Evolutionary conservation across 2,888 invertebrate species (phyloP), one percentile per base, ranked within the genome.

Genomic region (Nymphalis urticae): DNA sequence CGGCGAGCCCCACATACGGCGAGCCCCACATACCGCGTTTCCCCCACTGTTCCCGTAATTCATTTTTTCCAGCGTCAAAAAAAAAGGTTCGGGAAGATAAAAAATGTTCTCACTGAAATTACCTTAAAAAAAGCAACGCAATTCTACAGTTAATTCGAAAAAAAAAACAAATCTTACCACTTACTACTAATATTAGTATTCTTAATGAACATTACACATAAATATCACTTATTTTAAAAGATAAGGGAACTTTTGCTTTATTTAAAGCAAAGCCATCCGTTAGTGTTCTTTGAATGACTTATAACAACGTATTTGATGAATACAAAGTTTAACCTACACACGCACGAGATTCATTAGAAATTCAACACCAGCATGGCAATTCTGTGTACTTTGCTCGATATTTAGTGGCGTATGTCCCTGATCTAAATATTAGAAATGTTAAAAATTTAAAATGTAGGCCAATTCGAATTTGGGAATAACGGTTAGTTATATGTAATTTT

Each of bases 351-450:
- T 75, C 74, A 74, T 78, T 75, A 72, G 66, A 70, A 74, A 78
- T 76, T 75, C 72, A 69, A 59, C 64, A 72, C 69, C 61, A 71
- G 70, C 66, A 78, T 80, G 81, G 80, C 78, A 80, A 84, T 84
- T 82, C 76, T 78, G 73, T 75, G 76, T 76, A 76, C 76, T 75
- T 72, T 76, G 80, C 76, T 80, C 82, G 79, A 83, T 81, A 84
- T 84, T 75, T 77, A 76, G 74, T 83, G 80, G 78, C 80, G 79
- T 80, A 83, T 77, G 81, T 78, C 74, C 79, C 76, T 83, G 80
- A 78, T 80, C 80, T 76, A 78, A 68, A 71, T 70, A 68, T 65
- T 42, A 42, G 42, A 42, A 42, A 42, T 42, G 42, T 13, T 10
- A 42, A 42, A 42, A 42, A 42, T 10, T 42, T 42, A 0, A 47